Evolutionary conservation across 37 sponge, comb jelly and placozoan genomes (phyloP).

Genomic region (Geodia barretti): DNA sequence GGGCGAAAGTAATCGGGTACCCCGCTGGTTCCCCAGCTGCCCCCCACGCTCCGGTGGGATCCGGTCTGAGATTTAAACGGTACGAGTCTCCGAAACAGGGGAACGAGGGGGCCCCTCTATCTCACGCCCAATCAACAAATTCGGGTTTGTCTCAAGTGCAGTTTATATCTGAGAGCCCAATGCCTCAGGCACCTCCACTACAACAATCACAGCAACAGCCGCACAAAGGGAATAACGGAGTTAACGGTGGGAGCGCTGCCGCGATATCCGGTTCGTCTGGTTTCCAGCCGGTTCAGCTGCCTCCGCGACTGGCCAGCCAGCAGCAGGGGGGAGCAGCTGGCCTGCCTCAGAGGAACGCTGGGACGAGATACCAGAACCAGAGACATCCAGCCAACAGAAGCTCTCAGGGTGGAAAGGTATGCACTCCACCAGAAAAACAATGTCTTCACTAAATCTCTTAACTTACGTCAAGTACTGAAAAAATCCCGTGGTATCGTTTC

Average conservation of each 20-base stretch:
- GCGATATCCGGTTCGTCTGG: neutral
- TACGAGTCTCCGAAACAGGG: slow-evolving; percentile 46
- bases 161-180: neutral
- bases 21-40: slow-evolving; percentile 21
- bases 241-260: neutral
- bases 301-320: slow-evolving; percentile 46
- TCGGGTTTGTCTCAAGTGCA: neutral
- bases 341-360: slow-evolving; percentile 21
- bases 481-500: too few relatives aligned
- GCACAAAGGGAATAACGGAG: neutral
- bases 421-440: too few relatives aligned
- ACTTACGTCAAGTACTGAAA: too few relatives aligned
- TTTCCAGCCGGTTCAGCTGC: slow-evolving; percentile 22
- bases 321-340: neutral
- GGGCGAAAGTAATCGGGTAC: slow-evolving; percentile 11
- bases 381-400: slow-evolving; percentile 73
- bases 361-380: slow-evolving; percentile 78
- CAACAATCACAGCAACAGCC: slow-evolving; percentile 17
- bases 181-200: too few relatives aligned
- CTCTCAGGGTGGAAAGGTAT: neutral
- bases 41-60: slow-evolving; percentile 44
- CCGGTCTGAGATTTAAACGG: slow-evolving; percentile 13
- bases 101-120: neutral
- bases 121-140: neutral
- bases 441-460: too few relatives aligned